Conservation (phyloP, 2,113 vertebrate species). For the Tor tambroides region DNA sequence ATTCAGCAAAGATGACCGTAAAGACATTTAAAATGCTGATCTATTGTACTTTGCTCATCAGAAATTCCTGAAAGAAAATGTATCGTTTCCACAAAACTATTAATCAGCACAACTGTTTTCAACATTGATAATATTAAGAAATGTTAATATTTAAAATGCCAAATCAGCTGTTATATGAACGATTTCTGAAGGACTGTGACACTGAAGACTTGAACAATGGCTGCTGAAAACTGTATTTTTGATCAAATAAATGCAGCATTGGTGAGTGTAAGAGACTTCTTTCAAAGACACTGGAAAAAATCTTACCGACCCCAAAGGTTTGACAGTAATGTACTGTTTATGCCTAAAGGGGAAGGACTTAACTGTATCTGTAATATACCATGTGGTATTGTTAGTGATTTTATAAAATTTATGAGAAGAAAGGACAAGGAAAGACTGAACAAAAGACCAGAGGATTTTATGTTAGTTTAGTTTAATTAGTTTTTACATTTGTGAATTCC, state of each 20-base stretch:
- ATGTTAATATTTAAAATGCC: background rate
- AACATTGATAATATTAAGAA: background rate
- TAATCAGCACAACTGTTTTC: background rate
- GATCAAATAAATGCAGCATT: too few species aligned
- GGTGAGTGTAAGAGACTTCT: too few species aligned
- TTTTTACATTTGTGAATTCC: conserved; percentile 60
- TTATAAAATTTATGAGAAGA: background rate
- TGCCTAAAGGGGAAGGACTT: background rate
- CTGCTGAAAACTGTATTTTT: too few species aligned
- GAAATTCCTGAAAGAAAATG: background rate
- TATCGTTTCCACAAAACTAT: background rate
- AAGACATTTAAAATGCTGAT: too few species aligned
- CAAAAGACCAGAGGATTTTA: conserved; percentile 41
- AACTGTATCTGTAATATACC: background rate
- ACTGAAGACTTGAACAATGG: too few species aligned
- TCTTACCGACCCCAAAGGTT: background rate
- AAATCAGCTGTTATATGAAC: background rate
- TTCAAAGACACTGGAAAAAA: background rate
- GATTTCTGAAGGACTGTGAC: background rate
- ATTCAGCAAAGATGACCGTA: too few species aligned
- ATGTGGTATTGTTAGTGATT: background rate
- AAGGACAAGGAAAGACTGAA: conserved; percentile 20
- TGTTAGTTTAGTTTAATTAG: conserved; percentile 64
- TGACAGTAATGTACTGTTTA: background rate
- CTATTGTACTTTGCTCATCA: background rate